Evolutionary conservation across 2,797 vertebrate genomes (phyloP).

Genomic region (Brotula barbata): DNA sequence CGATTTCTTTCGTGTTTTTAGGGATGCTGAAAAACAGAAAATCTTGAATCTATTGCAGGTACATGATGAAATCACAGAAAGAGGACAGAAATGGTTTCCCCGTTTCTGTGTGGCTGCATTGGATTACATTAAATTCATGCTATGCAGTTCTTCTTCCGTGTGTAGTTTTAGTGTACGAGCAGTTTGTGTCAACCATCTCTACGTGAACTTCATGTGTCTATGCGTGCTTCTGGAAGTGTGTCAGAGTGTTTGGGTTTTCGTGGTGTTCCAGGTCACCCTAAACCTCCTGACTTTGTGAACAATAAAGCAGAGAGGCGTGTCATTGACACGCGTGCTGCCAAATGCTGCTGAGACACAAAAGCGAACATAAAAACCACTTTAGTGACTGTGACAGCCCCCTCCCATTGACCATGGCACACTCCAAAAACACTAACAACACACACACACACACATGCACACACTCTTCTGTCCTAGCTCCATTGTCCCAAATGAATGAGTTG

Average conservation of each 20-base stretch:
- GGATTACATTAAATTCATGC: background rate
- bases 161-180: background rate
- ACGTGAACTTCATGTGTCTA: background rate
- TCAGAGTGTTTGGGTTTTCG: constrained; percentile 25
- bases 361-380: constrained; percentile 77
- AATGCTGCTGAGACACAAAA: constrained; percentile 88
- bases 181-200: background rate
- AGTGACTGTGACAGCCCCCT: constrained; percentile 70
- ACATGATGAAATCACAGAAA: constrained; percentile 64
- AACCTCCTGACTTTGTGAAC: constrained; percentile 62
- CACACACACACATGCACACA: constrained; percentile 24
- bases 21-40: constrained; percentile 27
- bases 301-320: constrained; percentile 73
- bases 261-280: constrained; percentile 41
- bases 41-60: constrained; percentile 35
- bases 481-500: constrained; percentile 78
- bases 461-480: constrained; percentile 63
- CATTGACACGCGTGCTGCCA: constrained; percentile 89
- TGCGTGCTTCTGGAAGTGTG: constrained; percentile 37
- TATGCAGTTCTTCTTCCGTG: background rate
- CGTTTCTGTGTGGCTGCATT: constrained; percentile 20
- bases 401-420: constrained; percentile 71
- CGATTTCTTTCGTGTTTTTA: constrained; percentile 32
- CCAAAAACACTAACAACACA: constrained; percentile 65
- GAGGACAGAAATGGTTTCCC: constrained; percentile 25